Percentiles rank a stretch among this genome's conserved stretches.
Conservation (phyloP, 1,140 invertebrate genomes). For the Neuroterus valhalla region DNA sequence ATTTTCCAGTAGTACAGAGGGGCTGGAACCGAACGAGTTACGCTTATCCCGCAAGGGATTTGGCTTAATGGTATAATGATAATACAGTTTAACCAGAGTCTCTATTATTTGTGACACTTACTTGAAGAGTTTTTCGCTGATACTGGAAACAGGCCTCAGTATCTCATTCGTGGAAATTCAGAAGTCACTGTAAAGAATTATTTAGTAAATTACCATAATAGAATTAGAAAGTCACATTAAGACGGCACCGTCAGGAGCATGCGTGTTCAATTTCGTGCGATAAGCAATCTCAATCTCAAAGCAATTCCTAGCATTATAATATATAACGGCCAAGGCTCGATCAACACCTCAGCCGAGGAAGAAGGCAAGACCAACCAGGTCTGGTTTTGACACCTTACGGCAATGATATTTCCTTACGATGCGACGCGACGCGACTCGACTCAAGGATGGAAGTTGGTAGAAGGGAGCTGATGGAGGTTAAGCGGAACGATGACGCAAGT, state of each 20-base stretch:
- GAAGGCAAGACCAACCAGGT: constrained; percentile 43
- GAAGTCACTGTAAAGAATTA: not conserved
- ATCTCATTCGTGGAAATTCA: too few relatives aligned
- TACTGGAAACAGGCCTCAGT: too few relatives aligned
- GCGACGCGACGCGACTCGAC: too few relatives aligned
- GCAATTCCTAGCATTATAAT: constrained; percentile 11
- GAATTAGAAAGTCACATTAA: not conserved
- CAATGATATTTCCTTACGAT: constrained; percentile 55
- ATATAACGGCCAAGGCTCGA: not conserved
- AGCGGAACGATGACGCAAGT: constrained; percentile 42
- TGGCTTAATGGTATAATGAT: too few relatives aligned
- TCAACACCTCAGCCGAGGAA: constrained; percentile 1
- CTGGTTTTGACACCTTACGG: constrained; percentile 57
- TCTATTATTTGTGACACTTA: too few relatives aligned
- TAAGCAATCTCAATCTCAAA: constrained; percentile 21
- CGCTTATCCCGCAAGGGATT: too few relatives aligned
- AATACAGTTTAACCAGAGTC: too few relatives aligned
- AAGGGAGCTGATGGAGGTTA: constrained; percentile 46
- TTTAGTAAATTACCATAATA: constrained; percentile 7
- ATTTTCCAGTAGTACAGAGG: too few relatives aligned
- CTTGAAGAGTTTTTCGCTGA: too few relatives aligned
- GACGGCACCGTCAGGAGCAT: not conserved
- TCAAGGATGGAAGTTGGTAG: constrained; percentile 38
- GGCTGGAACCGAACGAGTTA: too few relatives aligned
- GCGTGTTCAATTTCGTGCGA: not conserved